Evolutionary conservation across 2,888 invertebrate genomes (phyloP), one percentile per base, ranked within the genome.

Genomic region (Cheilosia variabilis): DNA sequence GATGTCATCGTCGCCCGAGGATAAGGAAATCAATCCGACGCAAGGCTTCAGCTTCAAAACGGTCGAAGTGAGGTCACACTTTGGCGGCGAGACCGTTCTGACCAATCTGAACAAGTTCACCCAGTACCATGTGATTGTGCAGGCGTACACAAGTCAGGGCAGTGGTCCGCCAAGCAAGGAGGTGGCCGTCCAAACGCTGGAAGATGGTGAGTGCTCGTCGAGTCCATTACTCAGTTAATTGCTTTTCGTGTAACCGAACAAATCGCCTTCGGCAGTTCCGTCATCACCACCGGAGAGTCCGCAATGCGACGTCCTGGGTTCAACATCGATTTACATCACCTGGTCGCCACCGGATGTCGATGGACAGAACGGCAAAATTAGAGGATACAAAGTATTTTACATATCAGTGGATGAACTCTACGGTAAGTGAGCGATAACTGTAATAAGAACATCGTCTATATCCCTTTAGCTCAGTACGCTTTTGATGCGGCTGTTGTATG

Each of bases 111-210:
- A 95, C 89, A 96, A 96, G 91, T 97, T 95, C 91, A 95, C 96
- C 1, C 94, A 95, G 6, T 97, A 97, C 90, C 96, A 95, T 88
- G 95, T 97, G 34, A 95, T 97, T 55, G 96, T 97, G 2, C 97
- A 97, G 92, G 97, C 97, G 27, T 97, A 97, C 90, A 97, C 97
- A 88, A 96, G 96, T 89, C 94, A 96, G 89, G 97, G 97, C 27
- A 96, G 96, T 57, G 97, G 97, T 0, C 97, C 97, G 1, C 95
- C 96, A 13, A 97, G 96, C 50, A 95, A 96, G 77, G 96, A 96
- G 45, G 95, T 96, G 58, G 95, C 95, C 62, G 95, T 96, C 5
- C 95, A 96, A 89, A 97, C 97, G 71, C 94, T 96, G 93, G 97
- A 97, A 93, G 97, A 97, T 92, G 96, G 96, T 96, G 91, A 93